Evolutionary conservation across 2,113 vertebrate genomes (phyloP), one percentile per base, ranked within the genome.

Genomic region (Mungos mungo): DNA sequence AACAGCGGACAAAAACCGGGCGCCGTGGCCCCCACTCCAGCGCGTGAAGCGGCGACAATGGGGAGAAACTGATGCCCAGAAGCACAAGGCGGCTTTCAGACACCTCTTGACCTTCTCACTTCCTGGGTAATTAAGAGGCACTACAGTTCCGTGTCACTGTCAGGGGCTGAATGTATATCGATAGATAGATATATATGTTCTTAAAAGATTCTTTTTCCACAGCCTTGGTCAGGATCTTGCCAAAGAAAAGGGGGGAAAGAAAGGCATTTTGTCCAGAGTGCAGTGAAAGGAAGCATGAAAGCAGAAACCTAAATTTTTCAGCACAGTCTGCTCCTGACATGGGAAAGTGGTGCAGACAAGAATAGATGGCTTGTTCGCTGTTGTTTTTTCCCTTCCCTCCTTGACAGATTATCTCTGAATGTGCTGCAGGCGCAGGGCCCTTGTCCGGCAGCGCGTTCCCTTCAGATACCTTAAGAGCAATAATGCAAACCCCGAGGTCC

Each of bases 281-380:
- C 72, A 52, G 95, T 98, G 98, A 98, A 98, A 98, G 98, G 97
- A 97, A 98, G 98, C 98, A 98, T 98, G 98, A 99, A 98, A 99
- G 98, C 96, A 97, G 98, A 98, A 98, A 98, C 97, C 98, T 98
- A 98, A 97, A 98, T 99, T 99, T 98, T 98, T 98, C 98, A 98
- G 97, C 97, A 95, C 98, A 98, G 98, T 92, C 98, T 98, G 99
- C 97, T 98, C 97, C 98, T 99, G 98, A 99, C 98, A 96, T 99
- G 98, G 99, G 99, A 99, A 98, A 99, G 98, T 97, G 98, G 98
- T 25, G 1, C 98, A 98, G 98, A 98, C 98, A 98, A 99, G 99
- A 99, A 99, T 98, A 98, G 98, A 98, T 95, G 97, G 98, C 98
- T 99, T 99, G 98, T 99, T 98, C 97, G 50, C 97, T 96, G 96